Base-by-base conservation (phyloP, 1,140 invertebrate genomes). In the Heliconius himera region DNA sequence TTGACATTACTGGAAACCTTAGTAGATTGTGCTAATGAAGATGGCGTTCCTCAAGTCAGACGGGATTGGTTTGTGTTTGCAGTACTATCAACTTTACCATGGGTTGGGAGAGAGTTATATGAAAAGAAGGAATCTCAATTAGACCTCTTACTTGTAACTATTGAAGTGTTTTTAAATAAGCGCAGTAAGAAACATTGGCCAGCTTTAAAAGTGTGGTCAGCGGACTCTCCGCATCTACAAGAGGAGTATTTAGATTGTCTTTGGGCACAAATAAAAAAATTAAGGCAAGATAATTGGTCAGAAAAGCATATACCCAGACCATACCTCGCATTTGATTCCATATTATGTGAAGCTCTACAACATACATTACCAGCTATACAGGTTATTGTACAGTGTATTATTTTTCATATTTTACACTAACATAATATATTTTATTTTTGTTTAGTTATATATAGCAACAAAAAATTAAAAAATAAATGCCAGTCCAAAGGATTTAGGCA, bases 221-320 rank as follows among this genome's bases (percentile, higher is more conserved):
- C 96, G 74, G 98, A 99, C 90, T 96, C 97, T 5, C 98, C 98
- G 51, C 99, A 99, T 95, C 97, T 98, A 1, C 99, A 99, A 93
- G 99, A 99, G 95, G 99, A 99, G 95, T 99, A 99, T 93, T 95
- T 99, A 76, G 99, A 99, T 89, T 99, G 99, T 88, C 95, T 99
- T 1, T 99, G 99, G 99, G 97, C 98, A 8, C 99, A 99, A 78
- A 95, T 95, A 20, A 96, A 97, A 80, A 99, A 99, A 89, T 93
- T 99, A 20, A 96, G 97, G 56, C 97, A 97, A 86, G 98, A 99
- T 88, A 99, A 99, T 91, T 99, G 99, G 99, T 97, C 97, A 49
- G 99, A 99, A 90, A 99, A 99, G 89, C 99, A 99, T 91, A 99
- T 99, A 89, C 96, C 97, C 4, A 96, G 99, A 41, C 99, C 99